Percentiles rank a stretch among this genome's conserved stretches.
These are phyloP conservation scores for Linepithema humile DNA, from an alignment of 1,140 invertebrate species.

Conservation along the genomic window DNA sequence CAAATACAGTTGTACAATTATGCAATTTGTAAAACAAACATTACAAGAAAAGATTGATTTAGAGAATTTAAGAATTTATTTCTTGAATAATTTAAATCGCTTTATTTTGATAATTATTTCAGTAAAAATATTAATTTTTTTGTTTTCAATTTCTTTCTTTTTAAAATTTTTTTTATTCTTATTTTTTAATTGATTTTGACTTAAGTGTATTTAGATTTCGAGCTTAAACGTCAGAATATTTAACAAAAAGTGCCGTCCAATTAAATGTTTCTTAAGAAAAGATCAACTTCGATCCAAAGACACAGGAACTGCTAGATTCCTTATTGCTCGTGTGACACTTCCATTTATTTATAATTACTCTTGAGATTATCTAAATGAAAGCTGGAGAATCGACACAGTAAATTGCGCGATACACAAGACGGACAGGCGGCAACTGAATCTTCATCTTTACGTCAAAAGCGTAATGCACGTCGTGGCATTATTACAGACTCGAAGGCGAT, in stretches of 20 bases:
- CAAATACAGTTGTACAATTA: not conserved
- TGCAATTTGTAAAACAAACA: not conserved
- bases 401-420: constrained; percentile 14
- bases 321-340: too few species aligned
- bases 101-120: not conserved
- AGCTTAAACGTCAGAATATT: not conserved
- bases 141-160: too few species aligned
- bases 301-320: not conserved
- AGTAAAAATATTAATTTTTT: not conserved
- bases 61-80: not conserved
- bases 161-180: not conserved
- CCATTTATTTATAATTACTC: constrained; percentile 23
- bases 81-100: not conserved
- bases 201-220: not conserved
- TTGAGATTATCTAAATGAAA: constrained; percentile 14
- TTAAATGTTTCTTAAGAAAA: not conserved
- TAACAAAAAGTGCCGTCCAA: not conserved
- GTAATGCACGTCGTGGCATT: constrained; percentile 11
- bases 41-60: not conserved
- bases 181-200: not conserved
- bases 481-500: constrained; percentile 46
- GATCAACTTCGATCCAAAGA: not conserved
- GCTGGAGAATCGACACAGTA: too few species aligned
- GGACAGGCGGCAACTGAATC: constrained; percentile 3
- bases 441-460: constrained; percentile 41